Conservation (phyloP, 2,113 vertebrate genomes). For the Sinocyclocheilus rhinocerous region DNA sequence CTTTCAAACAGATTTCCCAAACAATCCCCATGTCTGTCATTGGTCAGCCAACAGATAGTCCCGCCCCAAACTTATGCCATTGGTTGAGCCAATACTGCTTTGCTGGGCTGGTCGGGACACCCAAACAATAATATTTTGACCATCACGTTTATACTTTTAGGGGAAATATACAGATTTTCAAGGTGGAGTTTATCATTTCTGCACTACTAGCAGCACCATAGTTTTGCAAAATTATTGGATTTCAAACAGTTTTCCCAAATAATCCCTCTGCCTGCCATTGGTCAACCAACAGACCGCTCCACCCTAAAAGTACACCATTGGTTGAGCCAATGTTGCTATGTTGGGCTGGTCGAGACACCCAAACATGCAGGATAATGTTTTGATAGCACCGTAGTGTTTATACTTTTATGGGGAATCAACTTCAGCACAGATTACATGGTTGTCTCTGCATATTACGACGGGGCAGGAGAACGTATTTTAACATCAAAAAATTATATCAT, state of each 20-base stretch:
- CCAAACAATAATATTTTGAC: background rate
- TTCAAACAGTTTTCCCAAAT: background rate
- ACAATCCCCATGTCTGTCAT: background rate
- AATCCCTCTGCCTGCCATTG: background rate
- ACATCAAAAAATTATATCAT: background rate
- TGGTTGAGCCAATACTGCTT: background rate
- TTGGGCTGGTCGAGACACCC: background rate
- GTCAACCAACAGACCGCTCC: background rate
- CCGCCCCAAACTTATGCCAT: background rate
- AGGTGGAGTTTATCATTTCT: background rate
- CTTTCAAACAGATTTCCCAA: background rate
- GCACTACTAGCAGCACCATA: background rate
- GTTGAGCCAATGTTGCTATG: background rate
- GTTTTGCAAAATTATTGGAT: background rate
- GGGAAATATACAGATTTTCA: background rate
- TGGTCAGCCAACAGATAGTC: background rate
- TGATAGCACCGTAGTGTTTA: background rate
- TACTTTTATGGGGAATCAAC: background rate
- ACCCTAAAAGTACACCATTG: background rate
- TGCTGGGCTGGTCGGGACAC: background rate
- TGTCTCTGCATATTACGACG: background rate
- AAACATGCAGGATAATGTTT: background rate
- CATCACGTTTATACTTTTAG: background rate
- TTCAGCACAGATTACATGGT: background rate
- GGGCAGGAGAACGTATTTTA: background rate